Base-by-base conservation (phyloP, 2,113 vertebrate species). In the Polyodon spathula region DNA sequence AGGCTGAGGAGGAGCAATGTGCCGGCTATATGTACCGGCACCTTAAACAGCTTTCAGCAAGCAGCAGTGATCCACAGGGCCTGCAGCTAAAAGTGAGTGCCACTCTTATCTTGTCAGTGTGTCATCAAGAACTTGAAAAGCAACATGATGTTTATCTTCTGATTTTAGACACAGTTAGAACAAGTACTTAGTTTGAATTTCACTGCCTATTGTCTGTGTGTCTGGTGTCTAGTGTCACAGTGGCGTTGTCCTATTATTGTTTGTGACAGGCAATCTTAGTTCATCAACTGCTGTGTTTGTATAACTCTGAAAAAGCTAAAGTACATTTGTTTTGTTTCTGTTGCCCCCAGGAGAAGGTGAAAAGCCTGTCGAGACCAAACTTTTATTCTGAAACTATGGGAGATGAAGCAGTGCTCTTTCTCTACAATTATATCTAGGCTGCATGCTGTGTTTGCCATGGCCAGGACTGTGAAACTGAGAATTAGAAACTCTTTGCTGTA, bases 1-100 rank as follows among this genome's bases (percentile, higher is more conserved):
- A 67, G 68, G 71, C 71, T 68, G 68, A 80, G 54, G 75, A 76
- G 68, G 72, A 79, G 54, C 66, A 69, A 44, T 53, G 41, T 59
- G 67, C 17, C 6, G 66, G 72, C 54, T 77, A 46, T 14, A 10
- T 70, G 67, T 79, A 40, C 56, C 67, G 67, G 27, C 70, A 61
- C 60, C 52, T 66, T 63, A 71, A 63, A 64, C 70, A 66, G 59
- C 64, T 72, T 67, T 56, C 71, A 51, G 37, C 63, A 60, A 59
- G 4, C 41, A 62, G 6, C 4, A n/a, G 56, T 15, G 43, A 12
- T 4, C 62, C 60, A 4, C 27, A 70, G 62, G 66, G 60, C 44
- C 66, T 80, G 51, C 66, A 46, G 6, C 56, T 73, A 58, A 67
- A 74, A 73, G 61, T 71, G 55, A 71, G 67, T 63, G 10, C 58